phyloP scores from a whole-genome alignment of 53 echinoderm and acorn worm genomes.

The Patiria pectinifera region DNA sequence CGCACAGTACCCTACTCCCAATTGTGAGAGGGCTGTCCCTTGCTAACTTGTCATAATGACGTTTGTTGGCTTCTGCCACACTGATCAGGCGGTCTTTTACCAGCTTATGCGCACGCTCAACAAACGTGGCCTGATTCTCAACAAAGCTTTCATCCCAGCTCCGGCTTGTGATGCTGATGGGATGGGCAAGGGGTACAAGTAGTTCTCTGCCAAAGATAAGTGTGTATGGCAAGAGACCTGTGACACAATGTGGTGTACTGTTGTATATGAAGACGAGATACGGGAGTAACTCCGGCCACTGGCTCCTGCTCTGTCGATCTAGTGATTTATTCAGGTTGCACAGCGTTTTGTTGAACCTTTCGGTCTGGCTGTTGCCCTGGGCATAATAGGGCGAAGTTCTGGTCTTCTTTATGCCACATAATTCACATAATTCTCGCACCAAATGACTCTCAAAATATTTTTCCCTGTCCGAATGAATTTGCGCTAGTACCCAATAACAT shows the following conservation, averaged over 20 bases:
- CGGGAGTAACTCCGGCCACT: conserved; percentile 44
- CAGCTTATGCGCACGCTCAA: conserved; percentile 36
- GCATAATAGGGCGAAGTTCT: conserved; percentile 37
- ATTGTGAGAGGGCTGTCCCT: conserved; percentile 32
- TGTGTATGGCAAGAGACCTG: conserved; percentile 17
- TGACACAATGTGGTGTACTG: conserved; percentile 48
- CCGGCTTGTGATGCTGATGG: conserved; percentile 2
- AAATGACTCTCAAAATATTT: conserved; percentile 63
- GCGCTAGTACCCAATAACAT: conserved; percentile 53
- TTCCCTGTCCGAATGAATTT: conserved; percentile 67
- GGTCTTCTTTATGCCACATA: conserved; percentile 53
- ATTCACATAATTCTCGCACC: conserved; percentile 50
- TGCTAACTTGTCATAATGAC: background rate
- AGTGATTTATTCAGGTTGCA: conserved; percentile 35
- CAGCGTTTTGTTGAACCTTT: conserved; percentile 37
- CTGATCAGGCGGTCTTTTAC: conserved; percentile 38
- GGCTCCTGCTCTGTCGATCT: conserved; percentile 12
- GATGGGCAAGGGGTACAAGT: conserved; percentile 19
- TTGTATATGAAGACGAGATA: conserved; percentile 51
- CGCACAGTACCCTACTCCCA: conserved; percentile 36
- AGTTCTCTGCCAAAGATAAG: conserved; percentile 40
- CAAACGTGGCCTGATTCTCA: conserved; percentile 23
- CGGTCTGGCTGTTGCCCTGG: conserved; percentile 33
- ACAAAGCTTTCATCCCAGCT: conserved; percentile 17
- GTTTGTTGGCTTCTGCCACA: conserved; percentile 26